Base-by-base conservation (phyloP, 2,113 vertebrate genomes). In the Mandrillus leucophaeus region DNA sequence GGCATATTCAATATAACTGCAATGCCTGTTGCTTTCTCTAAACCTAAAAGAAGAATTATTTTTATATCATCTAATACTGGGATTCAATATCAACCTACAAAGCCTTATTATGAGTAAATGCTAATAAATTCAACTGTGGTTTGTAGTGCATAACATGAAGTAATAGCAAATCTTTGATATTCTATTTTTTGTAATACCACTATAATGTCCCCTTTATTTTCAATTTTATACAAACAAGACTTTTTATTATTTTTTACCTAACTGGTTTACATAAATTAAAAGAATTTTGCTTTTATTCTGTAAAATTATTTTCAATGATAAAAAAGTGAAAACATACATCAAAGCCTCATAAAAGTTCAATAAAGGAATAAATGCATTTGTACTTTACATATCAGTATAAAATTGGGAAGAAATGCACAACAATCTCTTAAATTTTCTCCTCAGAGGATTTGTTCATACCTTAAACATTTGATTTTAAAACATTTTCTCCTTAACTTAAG, bases 291-390 rank as follows among this genome's bases (percentile, higher is more conserved):
- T 96, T 97, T 96, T 94, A 35, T 9, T 18, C 1, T 59, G 14
- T 90, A 32, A 38, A 88, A 50, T 64, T 82, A 73, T 91, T 82
- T 96, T 45, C 30, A 88, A 3, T 72, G 32, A 78, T 96, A 85
- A 97, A 96, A 96, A 57, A 95, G 3, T 92, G 89, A 83, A 97
- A 97, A 97, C 38, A 95, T 20, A 78, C 57, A 97, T 76, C 32
- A 87, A 84, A 94, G 1, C 32, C 52, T 86, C 79, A 94, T 95
- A 95, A 98, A 98, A 97, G 83, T 52, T 68, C 80, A 83, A 72
- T 93, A 88, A 97, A 95, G 1, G 8, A 93, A 50, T 1, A n/a
- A 96, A 93, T 83, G 0, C 0, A 90, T 93, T 98, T 96, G 23
- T 25, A 23, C 93, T 97, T 98, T 94, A 40, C 93, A 79, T 75